Evolutionary conservation across 2,113 vertebrate genomes (phyloP).

Genomic region (Psephotus haematonotus): DNA sequence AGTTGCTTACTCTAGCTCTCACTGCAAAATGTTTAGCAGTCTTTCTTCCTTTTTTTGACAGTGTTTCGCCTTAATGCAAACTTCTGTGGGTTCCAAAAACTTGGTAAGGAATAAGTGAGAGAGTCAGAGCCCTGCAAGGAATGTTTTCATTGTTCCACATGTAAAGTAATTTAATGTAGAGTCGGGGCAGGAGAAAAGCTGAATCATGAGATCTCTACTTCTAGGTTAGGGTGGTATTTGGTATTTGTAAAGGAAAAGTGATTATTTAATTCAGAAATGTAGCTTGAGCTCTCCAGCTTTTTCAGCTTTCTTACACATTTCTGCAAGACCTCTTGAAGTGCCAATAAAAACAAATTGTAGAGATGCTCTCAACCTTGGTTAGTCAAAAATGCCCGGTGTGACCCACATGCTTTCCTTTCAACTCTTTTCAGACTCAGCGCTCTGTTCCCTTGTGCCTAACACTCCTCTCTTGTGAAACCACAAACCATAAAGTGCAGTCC

Average conservation of each 20-base stretch:
- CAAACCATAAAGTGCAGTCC: neutral
- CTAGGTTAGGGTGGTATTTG: neutral
- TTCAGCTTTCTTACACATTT: neutral
- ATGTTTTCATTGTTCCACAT: neutral
- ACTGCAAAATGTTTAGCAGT: neutral
- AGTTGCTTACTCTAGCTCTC: neutral
- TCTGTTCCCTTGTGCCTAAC: neutral
- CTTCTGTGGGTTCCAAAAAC: neutral
- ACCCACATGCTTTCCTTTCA: neutral
- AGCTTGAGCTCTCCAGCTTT: neutral
- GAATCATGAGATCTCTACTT: neutral
- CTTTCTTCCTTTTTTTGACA: neutral
- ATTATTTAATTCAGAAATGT: neutral
- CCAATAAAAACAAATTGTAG: neutral
- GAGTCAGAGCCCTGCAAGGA: neutral
- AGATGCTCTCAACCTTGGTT: neutral
- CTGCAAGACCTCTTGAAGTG: neutral
- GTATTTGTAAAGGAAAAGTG: neutral
- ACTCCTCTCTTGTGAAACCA: neutral
- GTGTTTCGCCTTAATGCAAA: neutral
- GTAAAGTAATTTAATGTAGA: neutral
- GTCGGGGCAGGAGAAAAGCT: neutral
- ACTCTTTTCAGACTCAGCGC: neutral
- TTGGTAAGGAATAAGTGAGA: neutral
- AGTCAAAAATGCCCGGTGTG: neutral